These are phyloP conservation scores for Odontocolon sp. DNA, from an alignment of 2,888 invertebrate genomes.

Conservation along the genomic window DNA sequence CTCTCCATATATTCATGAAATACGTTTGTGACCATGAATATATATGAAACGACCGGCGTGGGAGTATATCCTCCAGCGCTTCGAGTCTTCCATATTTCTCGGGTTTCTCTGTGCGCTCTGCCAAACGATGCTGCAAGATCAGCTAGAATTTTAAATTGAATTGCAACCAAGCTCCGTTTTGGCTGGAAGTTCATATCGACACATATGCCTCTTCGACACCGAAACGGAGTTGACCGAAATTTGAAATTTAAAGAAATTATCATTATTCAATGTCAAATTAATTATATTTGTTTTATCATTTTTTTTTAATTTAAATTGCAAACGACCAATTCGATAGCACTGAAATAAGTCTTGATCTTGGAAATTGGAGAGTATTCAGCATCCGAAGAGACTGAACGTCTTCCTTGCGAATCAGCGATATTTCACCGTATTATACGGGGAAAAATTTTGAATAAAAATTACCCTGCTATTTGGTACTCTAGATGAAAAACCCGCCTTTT, in stretches of 20 bases:
- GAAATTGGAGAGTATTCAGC: constrained; percentile 39
- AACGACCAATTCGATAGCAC: not conserved
- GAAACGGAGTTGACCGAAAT: no score
- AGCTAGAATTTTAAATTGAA: constrained; percentile 40
- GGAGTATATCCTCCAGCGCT: constrained; percentile 19
- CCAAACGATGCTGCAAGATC: constrained; percentile 14
- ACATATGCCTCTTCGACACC: not conserved
- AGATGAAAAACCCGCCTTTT: no score
- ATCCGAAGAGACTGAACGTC: constrained; percentile 35
- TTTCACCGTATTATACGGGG: no score
- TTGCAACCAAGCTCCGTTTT: not conserved
- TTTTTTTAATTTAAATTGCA: constrained; percentile 10
- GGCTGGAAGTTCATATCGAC: not conserved
- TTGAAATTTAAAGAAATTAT: no score
- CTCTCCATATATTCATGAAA: constrained; percentile 51
- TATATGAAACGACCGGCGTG: constrained; percentile 47
- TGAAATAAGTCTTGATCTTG: constrained; percentile 29
- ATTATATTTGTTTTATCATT: not conserved
- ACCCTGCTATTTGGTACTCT: no score
- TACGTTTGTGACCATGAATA: constrained; percentile 54
- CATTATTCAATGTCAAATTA: no score
- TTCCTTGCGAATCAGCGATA: constrained; percentile 45
- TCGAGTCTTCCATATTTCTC: constrained; percentile 29
- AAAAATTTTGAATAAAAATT: no score
- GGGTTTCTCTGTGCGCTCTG: constrained; percentile 4